Conservation (phyloP, 1,140 invertebrate genomes). For the Temnothorax nylanderi region DNA sequence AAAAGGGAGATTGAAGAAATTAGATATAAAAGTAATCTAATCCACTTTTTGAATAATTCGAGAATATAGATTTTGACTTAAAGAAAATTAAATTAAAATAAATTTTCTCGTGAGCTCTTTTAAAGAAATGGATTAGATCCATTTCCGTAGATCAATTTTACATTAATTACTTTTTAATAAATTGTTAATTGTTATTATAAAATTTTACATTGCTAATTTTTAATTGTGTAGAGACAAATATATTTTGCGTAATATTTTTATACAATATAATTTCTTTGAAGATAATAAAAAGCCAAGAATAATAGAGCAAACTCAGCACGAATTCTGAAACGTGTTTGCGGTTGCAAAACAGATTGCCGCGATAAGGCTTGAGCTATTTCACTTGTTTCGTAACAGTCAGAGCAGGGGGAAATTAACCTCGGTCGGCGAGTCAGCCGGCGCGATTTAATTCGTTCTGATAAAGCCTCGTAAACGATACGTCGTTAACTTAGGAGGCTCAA, state of each 20-base stretch:
- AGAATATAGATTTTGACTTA: background rate
- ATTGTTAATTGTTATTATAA: background rate
- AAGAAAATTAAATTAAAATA: background rate
- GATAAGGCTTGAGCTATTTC: background rate
- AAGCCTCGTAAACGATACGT: slow-evolving; percentile 35
- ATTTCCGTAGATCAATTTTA: background rate
- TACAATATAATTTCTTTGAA: background rate
- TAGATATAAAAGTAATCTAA: background rate
- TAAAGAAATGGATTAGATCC: background rate
- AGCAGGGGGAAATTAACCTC: slow-evolving; percentile 8
- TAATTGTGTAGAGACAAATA: background rate
- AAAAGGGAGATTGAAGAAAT: background rate
- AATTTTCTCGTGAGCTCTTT: background rate
- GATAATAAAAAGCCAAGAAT: background rate
- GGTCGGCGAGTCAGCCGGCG: slow-evolving; percentile 7
- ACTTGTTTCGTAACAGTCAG: background rate
- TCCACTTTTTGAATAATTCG: background rate
- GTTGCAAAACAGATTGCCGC: slow-evolving; percentile 3
- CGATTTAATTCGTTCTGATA: slow-evolving; percentile 40
- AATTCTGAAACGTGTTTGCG: slow-evolving; percentile 6
- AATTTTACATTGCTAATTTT: background rate
- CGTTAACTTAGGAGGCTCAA: slow-evolving; percentile 43
- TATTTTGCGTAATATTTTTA: background rate
- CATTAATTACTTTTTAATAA: slow-evolving; percentile 7
- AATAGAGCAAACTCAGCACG: background rate